Percentiles rank a stretch among this genome's conserved stretches.
phyloP scores from a whole-genome alignment of 1,140 invertebrate genomes.

The Saccostrea cuccullata region DNA sequence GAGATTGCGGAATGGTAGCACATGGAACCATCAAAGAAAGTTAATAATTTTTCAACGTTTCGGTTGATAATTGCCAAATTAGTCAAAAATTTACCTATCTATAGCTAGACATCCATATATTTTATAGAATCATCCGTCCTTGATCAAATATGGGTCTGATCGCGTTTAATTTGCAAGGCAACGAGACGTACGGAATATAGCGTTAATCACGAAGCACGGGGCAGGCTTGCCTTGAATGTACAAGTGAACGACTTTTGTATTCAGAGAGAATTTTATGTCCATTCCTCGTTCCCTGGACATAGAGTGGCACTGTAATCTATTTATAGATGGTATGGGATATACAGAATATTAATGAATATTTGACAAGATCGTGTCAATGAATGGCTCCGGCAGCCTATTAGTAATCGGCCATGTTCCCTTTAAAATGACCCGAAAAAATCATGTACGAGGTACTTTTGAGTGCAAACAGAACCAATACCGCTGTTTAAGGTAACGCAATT shows the following conservation, averaged over 20 bases:
- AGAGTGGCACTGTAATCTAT: neutral
- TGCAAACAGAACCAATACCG: too few species aligned
- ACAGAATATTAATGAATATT: neutral
- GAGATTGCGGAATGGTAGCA: too few species aligned
- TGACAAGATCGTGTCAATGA: neutral
- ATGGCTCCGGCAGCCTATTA: neutral
- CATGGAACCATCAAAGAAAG: too few species aligned
- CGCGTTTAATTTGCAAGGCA: neutral
- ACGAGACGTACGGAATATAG: neutral
- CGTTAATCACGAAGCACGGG: neutral
- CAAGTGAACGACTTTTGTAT: neutral
- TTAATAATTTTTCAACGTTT: too few species aligned
- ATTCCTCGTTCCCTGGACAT: neutral
- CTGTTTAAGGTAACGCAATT: too few species aligned
- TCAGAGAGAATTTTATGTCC: neutral
- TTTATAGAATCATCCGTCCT: too few species aligned
- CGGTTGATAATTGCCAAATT: too few species aligned
- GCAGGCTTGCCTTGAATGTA: neutral
- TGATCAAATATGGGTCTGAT: neutral
- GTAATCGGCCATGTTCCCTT: too few species aligned
- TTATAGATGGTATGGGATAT: neutral
- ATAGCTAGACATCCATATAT: too few species aligned
- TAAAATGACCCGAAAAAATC: too few species aligned
- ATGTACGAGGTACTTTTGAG: too few species aligned
- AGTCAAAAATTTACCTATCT: too few species aligned